A percentile compares a stretch with the other conserved stretches of the same genome.
Conservation (phyloP, 2,113 vertebrate genomes). For the Colossoma macropomum region DNA sequence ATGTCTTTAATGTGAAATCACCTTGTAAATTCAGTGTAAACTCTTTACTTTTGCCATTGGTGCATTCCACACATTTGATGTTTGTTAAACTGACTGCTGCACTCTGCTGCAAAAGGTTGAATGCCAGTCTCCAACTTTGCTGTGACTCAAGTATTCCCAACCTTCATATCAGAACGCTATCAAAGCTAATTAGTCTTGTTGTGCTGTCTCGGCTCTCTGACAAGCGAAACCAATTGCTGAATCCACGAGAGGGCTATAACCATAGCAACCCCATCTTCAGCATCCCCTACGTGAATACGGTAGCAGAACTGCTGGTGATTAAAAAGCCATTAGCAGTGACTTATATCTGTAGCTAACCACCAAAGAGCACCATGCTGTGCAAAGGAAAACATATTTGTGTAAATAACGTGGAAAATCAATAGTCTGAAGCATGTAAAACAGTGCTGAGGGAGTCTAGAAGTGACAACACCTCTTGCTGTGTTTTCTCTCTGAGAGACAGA, state of each 20-base stretch:
- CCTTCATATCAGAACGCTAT: constrained; percentile 22
- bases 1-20: too few relatives aligned
- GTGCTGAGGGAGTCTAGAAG: background rate
- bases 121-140: too few relatives aligned
- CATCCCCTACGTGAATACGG: background rate
- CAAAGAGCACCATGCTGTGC: background rate
- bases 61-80: background rate
- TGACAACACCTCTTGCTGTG: background rate
- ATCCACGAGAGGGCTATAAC: constrained; percentile 63
- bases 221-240: constrained; percentile 66
- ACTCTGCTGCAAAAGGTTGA: too few relatives aligned
- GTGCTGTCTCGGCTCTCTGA: constrained; percentile 61
- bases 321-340: constrained; percentile 41
- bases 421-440: background rate
- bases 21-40: too few relatives aligned
- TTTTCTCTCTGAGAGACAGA: too few relatives aligned
- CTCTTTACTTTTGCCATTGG: background rate
- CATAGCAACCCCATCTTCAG: constrained; percentile 65
- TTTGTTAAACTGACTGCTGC: background rate
- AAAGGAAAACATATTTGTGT: background rate
- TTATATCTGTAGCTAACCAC: constrained; percentile 9
- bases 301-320: background rate
- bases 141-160: background rate
- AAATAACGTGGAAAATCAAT: background rate
- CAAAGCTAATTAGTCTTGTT: constrained; percentile 66